Percentiles rank a stretch among this genome's conserved stretches.
Evolutionary conservation across 2,113 vertebrate genomes (phyloP).

Genomic region (Halcyon malimbica): DNA sequence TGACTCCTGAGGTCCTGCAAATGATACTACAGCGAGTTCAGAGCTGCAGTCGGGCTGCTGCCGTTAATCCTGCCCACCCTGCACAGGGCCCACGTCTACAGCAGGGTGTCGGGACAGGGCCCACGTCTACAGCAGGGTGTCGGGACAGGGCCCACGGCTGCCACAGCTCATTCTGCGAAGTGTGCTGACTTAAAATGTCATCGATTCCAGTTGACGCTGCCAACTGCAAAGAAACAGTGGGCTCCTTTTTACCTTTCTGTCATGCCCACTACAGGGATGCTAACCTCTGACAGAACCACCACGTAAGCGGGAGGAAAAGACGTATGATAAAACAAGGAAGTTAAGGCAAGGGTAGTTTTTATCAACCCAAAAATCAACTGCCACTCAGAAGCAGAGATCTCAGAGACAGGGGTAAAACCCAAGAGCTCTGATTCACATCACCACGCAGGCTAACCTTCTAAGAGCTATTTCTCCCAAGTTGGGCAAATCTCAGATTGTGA

Average conservation of each 20-base stretch:
- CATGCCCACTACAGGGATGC: background rate
- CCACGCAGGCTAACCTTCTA: background rate
- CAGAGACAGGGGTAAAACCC: background rate
- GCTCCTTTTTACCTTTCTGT: background rate
- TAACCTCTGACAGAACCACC: background rate
- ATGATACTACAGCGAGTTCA: fast-evolving
- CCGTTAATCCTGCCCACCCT: background rate
- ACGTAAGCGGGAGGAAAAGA: background rate
- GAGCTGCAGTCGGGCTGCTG: background rate
- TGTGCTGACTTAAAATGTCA: background rate
- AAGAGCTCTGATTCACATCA: background rate
- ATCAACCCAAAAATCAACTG: background rate
- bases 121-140: too few species aligned
- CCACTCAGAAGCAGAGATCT: background rate
- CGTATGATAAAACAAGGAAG: background rate
- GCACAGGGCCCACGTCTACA: fast-evolving
- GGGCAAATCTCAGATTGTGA: background rate
- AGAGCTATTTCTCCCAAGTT: background rate
- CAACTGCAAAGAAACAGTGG: background rate
- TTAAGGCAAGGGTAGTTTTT: background rate
- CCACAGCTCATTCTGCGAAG: fast-evolving
- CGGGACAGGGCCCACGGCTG: background rate
- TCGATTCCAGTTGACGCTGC: background rate
- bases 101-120: too few species aligned
- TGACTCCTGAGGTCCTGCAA: background rate